phyloP scores from a whole-genome alignment of 92 coral and sea anemone species.

The Palythoa grandiflora region DNA sequence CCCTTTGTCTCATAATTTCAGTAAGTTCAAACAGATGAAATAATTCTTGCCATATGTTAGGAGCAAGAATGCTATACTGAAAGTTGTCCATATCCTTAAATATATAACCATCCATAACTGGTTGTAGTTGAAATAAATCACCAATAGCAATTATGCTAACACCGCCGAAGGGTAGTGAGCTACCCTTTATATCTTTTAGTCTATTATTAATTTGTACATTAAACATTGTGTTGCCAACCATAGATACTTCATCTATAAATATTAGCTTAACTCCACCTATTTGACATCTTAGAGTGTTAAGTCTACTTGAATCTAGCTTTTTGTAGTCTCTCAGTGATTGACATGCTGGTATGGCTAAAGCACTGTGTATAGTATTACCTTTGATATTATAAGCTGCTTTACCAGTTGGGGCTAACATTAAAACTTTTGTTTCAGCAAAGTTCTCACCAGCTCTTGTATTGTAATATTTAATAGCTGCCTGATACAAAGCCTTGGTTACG shows the following conservation, averaged over 20 bases:
- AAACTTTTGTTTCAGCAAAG: conserved; percentile 10
- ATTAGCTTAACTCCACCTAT: conserved; percentile 1
- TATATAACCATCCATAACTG: conserved; percentile 64
- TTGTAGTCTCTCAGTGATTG: conserved; percentile 9
- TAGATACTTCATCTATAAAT: conserved; percentile 39
- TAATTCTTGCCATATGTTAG: conserved; percentile 17
- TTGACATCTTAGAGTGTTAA: conserved; percentile 6
- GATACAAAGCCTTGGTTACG: conserved; percentile 13
- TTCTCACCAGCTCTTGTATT: conserved; percentile 9
- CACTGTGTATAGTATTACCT: conserved; percentile 18
- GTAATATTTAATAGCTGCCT: conserved; percentile 14
- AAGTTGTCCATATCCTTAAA: conserved; percentile 53
- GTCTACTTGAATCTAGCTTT: conserved; percentile 7
- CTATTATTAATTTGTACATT: conserved; percentile 65
- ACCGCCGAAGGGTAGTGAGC: no score
- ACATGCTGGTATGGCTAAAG: conserved; percentile 10
- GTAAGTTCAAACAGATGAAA: conserved; percentile 2
- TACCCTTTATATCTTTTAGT: conserved; percentile 16
- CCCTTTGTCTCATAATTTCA: conserved; percentile 64
- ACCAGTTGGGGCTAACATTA: conserved; percentile 4
- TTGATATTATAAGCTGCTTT: conserved; percentile 6
- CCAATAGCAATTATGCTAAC: conserved; percentile 65
- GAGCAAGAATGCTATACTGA: conserved; percentile 75
- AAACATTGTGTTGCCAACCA: conserved; percentile 39
- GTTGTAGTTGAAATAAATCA: conserved; percentile 27